Percentiles rank a stretch among this genome's conserved stretches.
Conservation (phyloP, 2,888 invertebrate species). For the Bursaphelenchus okinawaensis region DNA sequence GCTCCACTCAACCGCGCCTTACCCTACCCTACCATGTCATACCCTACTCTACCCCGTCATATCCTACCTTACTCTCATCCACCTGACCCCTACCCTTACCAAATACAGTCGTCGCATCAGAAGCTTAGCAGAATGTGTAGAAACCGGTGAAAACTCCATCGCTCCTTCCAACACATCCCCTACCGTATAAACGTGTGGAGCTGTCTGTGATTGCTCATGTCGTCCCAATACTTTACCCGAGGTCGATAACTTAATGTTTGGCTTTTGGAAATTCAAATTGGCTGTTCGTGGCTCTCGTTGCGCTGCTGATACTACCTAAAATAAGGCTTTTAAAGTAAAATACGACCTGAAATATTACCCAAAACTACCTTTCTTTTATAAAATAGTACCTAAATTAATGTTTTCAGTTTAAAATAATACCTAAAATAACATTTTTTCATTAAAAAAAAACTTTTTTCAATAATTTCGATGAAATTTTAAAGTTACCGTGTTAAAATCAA, state of each 20-base stretch:
- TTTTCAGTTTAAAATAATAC: too few relatives aligned
- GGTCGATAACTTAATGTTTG: constrained; percentile 66
- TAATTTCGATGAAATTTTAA: too few relatives aligned
- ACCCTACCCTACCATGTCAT: too few relatives aligned
- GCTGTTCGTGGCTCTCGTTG: constrained; percentile 65
- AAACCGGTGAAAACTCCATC: constrained; percentile 90
- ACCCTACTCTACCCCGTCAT: too few relatives aligned
- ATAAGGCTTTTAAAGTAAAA: not conserved
- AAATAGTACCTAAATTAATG: too few relatives aligned
- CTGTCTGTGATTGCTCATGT: constrained; percentile 66
- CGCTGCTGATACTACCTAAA: constrained; percentile 63
- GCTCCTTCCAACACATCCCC: constrained; percentile 73
- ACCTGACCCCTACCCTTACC: constrained; percentile 38
- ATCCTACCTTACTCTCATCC: too few relatives aligned
- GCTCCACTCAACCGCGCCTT: too few relatives aligned
- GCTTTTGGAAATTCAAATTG: constrained; percentile 66
- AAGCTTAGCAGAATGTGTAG: constrained; percentile 81
- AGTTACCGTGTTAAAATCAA: constrained; percentile 64
- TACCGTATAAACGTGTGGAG: constrained; percentile 82
- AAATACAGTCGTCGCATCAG: constrained; percentile 67
- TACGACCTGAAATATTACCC: too few relatives aligned
- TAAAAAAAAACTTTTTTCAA: too few relatives aligned
- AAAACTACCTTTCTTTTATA: too few relatives aligned
- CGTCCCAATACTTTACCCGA: constrained; percentile 60
- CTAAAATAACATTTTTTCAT: too few relatives aligned